These are phyloP conservation scores for Prietella phreatophila DNA, from an alignment of 2,113 vertebrate species.

Conservation along the genomic window DNA sequence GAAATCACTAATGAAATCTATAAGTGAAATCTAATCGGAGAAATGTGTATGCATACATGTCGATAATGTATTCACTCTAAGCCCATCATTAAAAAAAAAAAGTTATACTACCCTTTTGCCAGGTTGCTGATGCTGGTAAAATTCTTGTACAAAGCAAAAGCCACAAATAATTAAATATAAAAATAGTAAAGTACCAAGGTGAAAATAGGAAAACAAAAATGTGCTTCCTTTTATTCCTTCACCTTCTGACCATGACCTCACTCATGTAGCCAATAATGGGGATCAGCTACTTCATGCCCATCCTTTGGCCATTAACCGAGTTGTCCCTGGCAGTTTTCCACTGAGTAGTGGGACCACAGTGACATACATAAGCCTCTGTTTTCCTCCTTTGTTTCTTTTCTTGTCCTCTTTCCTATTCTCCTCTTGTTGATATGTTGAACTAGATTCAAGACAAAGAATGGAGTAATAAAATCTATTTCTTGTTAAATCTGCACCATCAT, in stretches of 20 bases:
- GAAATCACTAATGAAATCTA: not conserved
- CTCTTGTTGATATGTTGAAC: not conserved
- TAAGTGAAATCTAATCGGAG: not conserved
- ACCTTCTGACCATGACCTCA: not conserved
- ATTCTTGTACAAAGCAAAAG: not conserved
- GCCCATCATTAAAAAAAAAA: not conserved
- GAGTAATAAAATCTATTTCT: not conserved
- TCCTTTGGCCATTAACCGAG: too few species aligned
- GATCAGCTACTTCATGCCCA: too few species aligned
- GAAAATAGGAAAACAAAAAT: too few species aligned
- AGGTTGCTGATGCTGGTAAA: not conserved
- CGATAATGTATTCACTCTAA: not conserved
- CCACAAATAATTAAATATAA: not conserved
- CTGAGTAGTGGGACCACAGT: too few species aligned
- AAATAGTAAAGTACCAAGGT: not conserved
- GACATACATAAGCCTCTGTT: too few species aligned
- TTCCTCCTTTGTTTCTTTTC: too few species aligned
- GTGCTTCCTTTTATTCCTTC: not conserved
- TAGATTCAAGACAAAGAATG: not conserved
- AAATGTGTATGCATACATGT: not conserved
- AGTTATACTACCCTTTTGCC: not conserved
- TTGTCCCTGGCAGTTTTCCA: too few species aligned
- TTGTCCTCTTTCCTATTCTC: not conserved
- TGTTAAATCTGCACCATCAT: not conserved
- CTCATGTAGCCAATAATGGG: too few species aligned